Evolutionary conservation across 1,140 invertebrate genomes (phyloP), one percentile per base, ranked within the genome.

Genomic region (Procambarus clarkii): DNA sequence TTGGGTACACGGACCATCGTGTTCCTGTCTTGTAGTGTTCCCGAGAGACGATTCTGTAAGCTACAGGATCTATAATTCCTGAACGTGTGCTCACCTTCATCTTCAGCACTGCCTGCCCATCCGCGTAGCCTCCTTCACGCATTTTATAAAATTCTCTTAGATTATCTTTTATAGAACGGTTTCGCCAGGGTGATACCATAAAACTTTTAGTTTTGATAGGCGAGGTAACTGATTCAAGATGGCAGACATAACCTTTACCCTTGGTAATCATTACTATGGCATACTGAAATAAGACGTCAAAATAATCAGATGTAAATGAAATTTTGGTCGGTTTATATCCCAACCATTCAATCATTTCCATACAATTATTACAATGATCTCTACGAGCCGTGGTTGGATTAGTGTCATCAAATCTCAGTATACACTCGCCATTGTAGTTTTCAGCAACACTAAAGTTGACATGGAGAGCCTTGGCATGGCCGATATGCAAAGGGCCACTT

Each of bases 331-430:
- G 86, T 3, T 13, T 34, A 21, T 84, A 83, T 1, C 76, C 80
- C 2, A 92, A 86, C 91, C 91, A 88, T 5, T 85, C 34, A 11
- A 88, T 44, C 24, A 84, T 84, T 80, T 85, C 58, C 15, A 82
- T 3, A 48, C 76, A 82, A 48, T 71, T 76, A 2, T 48, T 4
- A 48, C 69, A 85, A 60, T 83, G 77, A 1, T 9, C 0, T 46
- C 5, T 3, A n/a, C 34, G 24, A 21, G 91, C 86, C 4, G 91
- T 92, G 45, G 58, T 71, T 11, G 92, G 92, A 46, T 93, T 93
- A 44, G 92, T 92, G 81, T 93, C 92, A 58, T 93, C 92, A 86
- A 93, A 92, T 24, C 92, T 79, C 69, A 93, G 60, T 24, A 83
- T 76, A 45, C 90, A 92, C 2, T 58, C 34, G 8, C 92, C 92